Base-by-base conservation (phyloP, 2,113 vertebrate species). In the Aix galericulata region DNA sequence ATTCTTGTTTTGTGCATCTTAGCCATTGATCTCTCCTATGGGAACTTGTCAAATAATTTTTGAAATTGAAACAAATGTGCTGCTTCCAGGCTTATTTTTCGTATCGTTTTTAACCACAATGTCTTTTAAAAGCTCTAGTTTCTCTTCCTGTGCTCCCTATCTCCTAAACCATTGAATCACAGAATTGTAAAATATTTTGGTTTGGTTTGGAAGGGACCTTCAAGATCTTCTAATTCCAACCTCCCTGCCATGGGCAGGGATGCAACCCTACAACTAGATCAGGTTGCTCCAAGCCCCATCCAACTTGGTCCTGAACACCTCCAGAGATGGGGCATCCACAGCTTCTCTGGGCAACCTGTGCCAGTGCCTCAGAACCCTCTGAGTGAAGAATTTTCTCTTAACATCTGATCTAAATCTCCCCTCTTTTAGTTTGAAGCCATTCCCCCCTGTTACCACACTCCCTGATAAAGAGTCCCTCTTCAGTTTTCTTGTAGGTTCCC, bases 41-140 rank as follows among this genome's bases (percentile, higher is more conserved):
- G 78, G 86, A 94, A 83, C 71, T 95, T 92, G 71, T 94, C 94
- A 92, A 78, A 80, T 94, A 34, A 46, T 73, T 94, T 58, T 62
- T 36, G 71, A 94, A 96, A 95, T 83, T 80, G 76, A 90, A 96
- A 95, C 56, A 95, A 95, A 95, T 94, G 59, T 64, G 16, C 76
- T 85, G 48, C 82, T 86, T 91, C 73, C 38, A 40, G 88, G 40
- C 64, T 88, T 95, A 78, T 38, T 91, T 93, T 90, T 88, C 88
- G 88, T 95, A 94, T 85, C 5, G 20, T 93, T 94, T 95, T 72
- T 88, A 93, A 40, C 40, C 25, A 34, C 32, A 74, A 44, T 89
- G 71, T 77, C 84, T 92, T 48, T 27, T 87, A 86, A 84, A 63
- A 67, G 17, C 21, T 27, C 23, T 14, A 32, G 27, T 44, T 94